phyloP scores from a whole-genome alignment of 2,888 invertebrate species.

The Notodromas monacha region DNA sequence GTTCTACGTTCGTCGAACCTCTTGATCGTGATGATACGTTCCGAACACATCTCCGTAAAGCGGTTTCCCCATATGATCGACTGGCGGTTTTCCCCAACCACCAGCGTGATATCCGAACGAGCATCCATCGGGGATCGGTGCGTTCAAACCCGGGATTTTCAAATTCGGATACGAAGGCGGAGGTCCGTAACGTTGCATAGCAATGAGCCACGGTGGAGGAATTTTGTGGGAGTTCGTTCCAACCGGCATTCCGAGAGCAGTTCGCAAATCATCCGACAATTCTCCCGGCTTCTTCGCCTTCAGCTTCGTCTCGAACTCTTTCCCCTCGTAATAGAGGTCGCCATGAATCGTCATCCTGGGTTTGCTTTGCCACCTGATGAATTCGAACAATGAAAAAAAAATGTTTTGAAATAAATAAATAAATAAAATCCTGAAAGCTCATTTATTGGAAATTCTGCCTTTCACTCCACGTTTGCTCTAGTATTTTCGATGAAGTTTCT shows the following conservation, averaged over 20 bases:
- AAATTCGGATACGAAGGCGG: conserved; percentile 95
- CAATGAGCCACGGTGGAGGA: conserved; percentile 83
- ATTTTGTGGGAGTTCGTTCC: conserved; percentile 59
- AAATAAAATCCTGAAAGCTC: too few relatives aligned
- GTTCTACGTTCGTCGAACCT: too few relatives aligned
- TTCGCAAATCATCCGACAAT: conserved; percentile 69
- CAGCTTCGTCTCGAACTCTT: conserved; percentile 85
- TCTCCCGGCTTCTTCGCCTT: conserved; percentile 97
- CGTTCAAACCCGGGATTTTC: conserved; percentile 86
- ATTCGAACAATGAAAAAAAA: too few relatives aligned
- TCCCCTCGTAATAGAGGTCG: conserved; percentile 92
- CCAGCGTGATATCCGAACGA: conserved; percentile 97
- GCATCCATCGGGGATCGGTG: conserved; percentile 86
- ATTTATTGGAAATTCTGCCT: neutral
- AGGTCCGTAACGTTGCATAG: conserved; percentile 85
- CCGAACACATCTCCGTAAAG: conserved; percentile 97
- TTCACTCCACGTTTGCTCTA: too few relatives aligned
- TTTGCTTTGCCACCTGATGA: conserved; percentile 88
- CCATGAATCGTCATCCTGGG: conserved; percentile 97
- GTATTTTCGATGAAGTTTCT: too few relatives aligned
- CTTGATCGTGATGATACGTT: conserved; percentile 17
- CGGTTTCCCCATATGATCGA: conserved; percentile 87
- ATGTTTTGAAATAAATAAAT: conserved; percentile 4
- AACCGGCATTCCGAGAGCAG: conserved; percentile 92
- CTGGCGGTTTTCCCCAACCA: conserved; percentile 98